phyloP scores from a whole-genome alignment of 2,113 vertebrate species.

The Ailuropoda melanoleuca region DNA sequence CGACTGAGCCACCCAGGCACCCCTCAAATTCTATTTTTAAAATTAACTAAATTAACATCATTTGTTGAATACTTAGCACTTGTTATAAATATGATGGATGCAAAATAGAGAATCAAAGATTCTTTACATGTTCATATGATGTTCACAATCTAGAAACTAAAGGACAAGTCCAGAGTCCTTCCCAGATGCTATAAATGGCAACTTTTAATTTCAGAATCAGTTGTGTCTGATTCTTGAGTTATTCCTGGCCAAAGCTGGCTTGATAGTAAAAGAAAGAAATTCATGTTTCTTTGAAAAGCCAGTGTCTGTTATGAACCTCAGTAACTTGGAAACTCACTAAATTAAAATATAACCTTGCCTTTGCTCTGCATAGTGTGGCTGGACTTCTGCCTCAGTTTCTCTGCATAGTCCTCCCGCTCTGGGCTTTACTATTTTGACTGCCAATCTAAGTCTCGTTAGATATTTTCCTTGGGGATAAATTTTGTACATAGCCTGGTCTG shows the following conservation, averaged over 20 bases:
- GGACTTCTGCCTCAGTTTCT: background rate
- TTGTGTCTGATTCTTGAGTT: background rate
- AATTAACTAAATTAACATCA: background rate
- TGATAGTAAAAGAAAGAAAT: background rate
- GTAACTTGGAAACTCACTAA: background rate
- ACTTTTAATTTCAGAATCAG: background rate
- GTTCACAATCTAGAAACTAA: background rate
- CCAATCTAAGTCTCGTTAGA: background rate
- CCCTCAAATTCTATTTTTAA: background rate
- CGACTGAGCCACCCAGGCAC: no score
- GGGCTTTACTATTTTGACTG: background rate
- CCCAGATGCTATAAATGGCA: background rate
- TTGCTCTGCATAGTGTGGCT: background rate
- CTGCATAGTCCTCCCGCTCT: background rate
- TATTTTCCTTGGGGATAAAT: background rate
- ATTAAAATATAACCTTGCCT: background rate
- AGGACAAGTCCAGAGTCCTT: background rate
- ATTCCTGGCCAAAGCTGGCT: background rate
- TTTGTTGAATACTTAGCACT: background rate
- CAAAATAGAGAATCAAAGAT: background rate
- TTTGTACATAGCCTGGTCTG: background rate
- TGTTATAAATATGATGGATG: background rate
- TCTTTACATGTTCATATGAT: background rate
- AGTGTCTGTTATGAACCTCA: background rate
- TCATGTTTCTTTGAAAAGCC: background rate